phyloP scores from a whole-genome alignment of 1,140 invertebrate species.

The Meloidogyne exigua region DNA sequence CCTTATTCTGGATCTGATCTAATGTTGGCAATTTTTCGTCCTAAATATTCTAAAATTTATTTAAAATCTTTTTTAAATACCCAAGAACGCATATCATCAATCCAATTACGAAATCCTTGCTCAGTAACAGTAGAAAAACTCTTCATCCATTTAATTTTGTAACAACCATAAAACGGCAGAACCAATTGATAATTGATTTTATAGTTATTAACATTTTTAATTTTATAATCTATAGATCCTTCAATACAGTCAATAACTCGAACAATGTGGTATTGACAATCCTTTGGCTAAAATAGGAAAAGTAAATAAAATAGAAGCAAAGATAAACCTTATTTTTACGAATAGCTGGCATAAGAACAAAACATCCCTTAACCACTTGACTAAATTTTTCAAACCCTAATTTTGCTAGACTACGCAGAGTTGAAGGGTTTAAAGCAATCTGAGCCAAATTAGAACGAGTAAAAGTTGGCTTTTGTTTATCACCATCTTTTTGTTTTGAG shows the following conservation, averaged over 20 bases:
- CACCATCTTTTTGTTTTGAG: not conserved
- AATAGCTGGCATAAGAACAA: slow-evolving; percentile 19
- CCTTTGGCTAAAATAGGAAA: slow-evolving; percentile 7
- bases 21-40: slow-evolving; percentile 13
- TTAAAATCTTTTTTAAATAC: slow-evolving; percentile 2
- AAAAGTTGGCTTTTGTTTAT: not conserved
- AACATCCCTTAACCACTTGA: slow-evolving; percentile 13
- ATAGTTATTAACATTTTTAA: not conserved
- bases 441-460: slow-evolving; percentile 13
- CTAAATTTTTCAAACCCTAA: slow-evolving; percentile 16
- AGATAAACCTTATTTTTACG: slow-evolving; percentile 19
- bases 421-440: slow-evolving; percentile 17
- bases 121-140: slow-evolving; percentile 12
- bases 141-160: slow-evolving; percentile 19
- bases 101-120: slow-evolving; percentile 19
- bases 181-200: slow-evolving; percentile 16
- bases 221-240: slow-evolving; percentile 6
- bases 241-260: slow-evolving; percentile 11
- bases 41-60: not conserved
- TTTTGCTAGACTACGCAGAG: slow-evolving; percentile 14
- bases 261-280: slow-evolving; percentile 22
- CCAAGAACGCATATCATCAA: slow-evolving; percentile 19
- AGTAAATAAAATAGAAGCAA: not conserved
- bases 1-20: slow-evolving; percentile 17
- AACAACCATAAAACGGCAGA: slow-evolving; percentile 15